Evolutionary conservation across 2,797 vertebrate species (phyloP), one percentile per base, ranked within the genome.

Genomic region (Pygocentrus nattereri): DNA sequence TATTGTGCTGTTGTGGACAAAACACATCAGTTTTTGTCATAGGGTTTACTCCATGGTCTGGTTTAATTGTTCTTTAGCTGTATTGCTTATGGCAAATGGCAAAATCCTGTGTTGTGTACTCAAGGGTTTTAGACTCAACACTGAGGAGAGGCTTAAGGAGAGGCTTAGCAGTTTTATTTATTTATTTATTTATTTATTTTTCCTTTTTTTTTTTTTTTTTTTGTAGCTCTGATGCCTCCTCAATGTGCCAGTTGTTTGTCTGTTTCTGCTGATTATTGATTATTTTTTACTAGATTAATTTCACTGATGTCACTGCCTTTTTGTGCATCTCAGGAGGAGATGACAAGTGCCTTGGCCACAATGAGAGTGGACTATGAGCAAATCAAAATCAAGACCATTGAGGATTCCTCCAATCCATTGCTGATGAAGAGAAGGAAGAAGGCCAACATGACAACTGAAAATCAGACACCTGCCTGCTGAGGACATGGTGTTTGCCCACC

Each of bases 281-380:
- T 56, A 18, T 23, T 67, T 11, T 19, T 0, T 19, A 68, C 21
- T 58, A 31, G 19, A 15, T 54, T 23, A 15, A 18, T 25, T 72
- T n/a, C 44, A 15, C 34, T 38, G 30, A 69, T 49, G 15, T 41
- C 44, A 1, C 21, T n/a, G 38, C 15, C 8, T 73, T 72, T 27
- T 12, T 18, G 1, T 73, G 62, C 27, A 41, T 31, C 6, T 56
- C 82, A 99, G 98, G 98, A 99, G 94, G 98, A 99, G 93, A 98
- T 99, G 98, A 99, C 97, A 80, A 99, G 97, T 88, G 98, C 98
- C 86, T 95, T 99, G 95, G 98, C 98, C 85, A 98, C 98, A 18
- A 99, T 99, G 97, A 91, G 98, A 18, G 97, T 99, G 0, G 98
- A 99, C 91, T 99, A 99, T 0, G 98, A 99, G 91, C 97, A 99